Evolutionary conservation across 2,888 invertebrate species (phyloP), one percentile per base, ranked within the genome.

Genomic region (Drosophila ustulata): DNA sequence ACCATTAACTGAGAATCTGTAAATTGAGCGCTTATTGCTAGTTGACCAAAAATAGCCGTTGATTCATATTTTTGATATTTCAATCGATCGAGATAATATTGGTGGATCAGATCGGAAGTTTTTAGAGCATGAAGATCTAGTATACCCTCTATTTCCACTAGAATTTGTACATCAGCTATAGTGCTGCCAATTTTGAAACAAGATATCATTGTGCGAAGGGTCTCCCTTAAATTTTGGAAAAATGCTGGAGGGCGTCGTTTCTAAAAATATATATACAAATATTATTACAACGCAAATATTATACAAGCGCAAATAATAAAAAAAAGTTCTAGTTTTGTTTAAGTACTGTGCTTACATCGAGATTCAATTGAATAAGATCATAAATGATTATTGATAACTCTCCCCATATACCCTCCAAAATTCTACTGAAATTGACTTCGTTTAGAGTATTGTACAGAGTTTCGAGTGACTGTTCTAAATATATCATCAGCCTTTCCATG

Each of bases 161-260:
- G 91, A 0, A 94, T 94, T 51, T 95, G 94, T 13, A 95, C 94
- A 74, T 93, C 93, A 0, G 94, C 95, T 47, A 94, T 94, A 13
- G 85, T 70, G 4, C 90, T 84, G 3, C 86, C 91, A 47, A 89
- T 81, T 88, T 97, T 96, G 93, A 99, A 98, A 77, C 97, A 98
- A 51, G 96, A 95, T 61, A 97, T 95, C 93, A 99, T 95, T 45
- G 97, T 95, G 80, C 95, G 95, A 46, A 98, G 93, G 41, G 98
- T 97, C 82, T 97, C 96, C 85, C 96, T 96, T 65, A 99, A 94
- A 90, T 98, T 97, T 66, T 96, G 95, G 92, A 98, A 99, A 92
- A 98, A 98, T n/a, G 96, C 94, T 13, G 97, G 96, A 2, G 98
- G 97, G 67, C 97, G 95, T 79, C 97, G 95, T 95, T 97, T 97